Evolutionary conservation across 2,888 invertebrate species (phyloP).

Genomic region (Oscheius sp.): DNA sequence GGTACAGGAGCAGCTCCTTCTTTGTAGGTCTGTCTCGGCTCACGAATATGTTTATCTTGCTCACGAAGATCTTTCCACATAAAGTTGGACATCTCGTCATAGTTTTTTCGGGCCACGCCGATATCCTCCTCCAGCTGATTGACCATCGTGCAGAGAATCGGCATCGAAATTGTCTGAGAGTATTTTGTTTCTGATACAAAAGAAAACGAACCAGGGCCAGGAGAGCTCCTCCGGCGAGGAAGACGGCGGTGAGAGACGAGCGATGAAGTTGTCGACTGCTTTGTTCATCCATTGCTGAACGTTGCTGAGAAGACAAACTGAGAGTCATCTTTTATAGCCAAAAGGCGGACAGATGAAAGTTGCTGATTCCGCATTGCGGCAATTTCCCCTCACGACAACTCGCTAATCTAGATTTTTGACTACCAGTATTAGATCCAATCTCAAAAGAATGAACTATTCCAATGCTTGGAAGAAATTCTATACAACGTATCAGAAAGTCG

Average conservation of each 20-base stretch:
- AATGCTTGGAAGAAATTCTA: too few species aligned
- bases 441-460: too few species aligned
- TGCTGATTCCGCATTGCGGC: not conserved
- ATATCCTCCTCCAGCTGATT: constrained; percentile 60
- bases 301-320: not conserved
- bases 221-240: constrained; percentile 26
- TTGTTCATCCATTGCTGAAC: constrained; percentile 17
- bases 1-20: constrained; percentile 22
- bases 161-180: constrained; percentile 45
- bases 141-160: constrained; percentile 60
- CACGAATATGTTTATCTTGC: constrained; percentile 54
- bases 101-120: constrained; percentile 52
- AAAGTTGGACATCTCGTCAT: constrained; percentile 64
- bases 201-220: constrained; percentile 14
- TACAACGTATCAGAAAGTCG: too few species aligned
- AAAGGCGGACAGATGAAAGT: constrained; percentile 15
- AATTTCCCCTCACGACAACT: not conserved
- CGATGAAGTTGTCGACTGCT: constrained; percentile 13
- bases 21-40: constrained; percentile 59
- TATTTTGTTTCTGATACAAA: not conserved
- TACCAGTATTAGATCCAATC: too few species aligned
- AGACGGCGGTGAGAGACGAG: constrained; percentile 5
- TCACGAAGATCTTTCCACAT: constrained; percentile 65
- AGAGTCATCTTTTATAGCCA: not conserved
- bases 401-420: too few species aligned